Conservation (phyloP, 2,797 vertebrate species). For the Macropus fuliginosus region DNA sequence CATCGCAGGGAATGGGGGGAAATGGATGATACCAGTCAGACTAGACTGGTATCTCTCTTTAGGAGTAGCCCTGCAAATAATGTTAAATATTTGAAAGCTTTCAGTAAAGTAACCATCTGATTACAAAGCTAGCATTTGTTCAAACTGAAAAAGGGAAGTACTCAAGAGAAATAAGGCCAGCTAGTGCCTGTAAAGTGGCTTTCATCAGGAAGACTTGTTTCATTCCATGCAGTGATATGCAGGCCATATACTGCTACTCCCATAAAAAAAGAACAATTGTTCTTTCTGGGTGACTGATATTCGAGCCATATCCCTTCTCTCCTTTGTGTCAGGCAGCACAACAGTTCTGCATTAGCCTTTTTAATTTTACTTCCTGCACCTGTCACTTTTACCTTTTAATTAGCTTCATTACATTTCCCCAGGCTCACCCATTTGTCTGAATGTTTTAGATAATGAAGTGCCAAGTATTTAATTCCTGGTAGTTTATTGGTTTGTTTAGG, state of each 20-base stretch:
- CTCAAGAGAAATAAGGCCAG: neutral
- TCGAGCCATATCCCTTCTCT: neutral
- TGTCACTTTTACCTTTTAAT: constrained; percentile 11
- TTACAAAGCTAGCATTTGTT: neutral
- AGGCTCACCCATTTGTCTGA: neutral
- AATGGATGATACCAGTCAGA: neutral
- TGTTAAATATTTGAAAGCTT: neutral
- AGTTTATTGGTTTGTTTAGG: neutral
- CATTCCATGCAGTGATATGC: neutral
- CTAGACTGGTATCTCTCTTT: neutral
- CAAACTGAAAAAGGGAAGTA: neutral
- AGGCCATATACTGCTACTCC: neutral
- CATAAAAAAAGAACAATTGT: neutral
- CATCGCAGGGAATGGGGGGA: neutral
- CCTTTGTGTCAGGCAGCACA: neutral
- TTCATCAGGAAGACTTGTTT: neutral
- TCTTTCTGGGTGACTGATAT: neutral
- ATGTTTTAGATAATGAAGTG: constrained; percentile 6
- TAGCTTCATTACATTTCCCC: constrained; percentile 7
- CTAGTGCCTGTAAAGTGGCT: neutral
- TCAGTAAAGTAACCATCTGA: neutral
- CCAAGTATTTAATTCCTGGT: neutral
- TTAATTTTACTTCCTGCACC: constrained; percentile 5
- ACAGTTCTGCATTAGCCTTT: neutral
- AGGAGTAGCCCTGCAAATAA: neutral